Percentiles rank a stretch among this genome's conserved stretches.
Evolutionary conservation across 2,113 vertebrate species (phyloP).

Genomic region (Hystrix cristata): DNA sequence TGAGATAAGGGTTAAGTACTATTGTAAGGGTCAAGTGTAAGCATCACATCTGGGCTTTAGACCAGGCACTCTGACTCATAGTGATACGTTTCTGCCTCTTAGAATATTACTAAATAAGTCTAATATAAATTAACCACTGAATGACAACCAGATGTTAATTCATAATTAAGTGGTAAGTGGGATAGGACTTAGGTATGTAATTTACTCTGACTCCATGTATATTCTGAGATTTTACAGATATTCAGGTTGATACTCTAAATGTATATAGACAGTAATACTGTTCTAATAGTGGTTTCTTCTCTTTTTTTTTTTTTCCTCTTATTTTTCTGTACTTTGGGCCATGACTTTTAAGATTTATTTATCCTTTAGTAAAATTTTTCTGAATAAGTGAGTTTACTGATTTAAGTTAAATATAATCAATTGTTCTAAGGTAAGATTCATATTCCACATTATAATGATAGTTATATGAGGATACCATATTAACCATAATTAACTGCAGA

Average conservation of each 20-base stretch:
- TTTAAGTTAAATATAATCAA: background rate
- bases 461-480: background rate
- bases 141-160: slow-evolving; percentile 2
- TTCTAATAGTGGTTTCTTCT: background rate
- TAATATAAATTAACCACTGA: background rate
- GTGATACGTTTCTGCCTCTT: background rate
- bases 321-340: background rate
- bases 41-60: background rate
- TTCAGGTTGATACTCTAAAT: background rate
- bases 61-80: background rate
- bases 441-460: background rate
- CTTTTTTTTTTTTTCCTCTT: background rate
- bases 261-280: background rate
- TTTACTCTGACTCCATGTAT: slow-evolving; percentile 16
- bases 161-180: background rate
- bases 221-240: slow-evolving; percentile 2
- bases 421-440: background rate
- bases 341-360: slow-evolving; percentile 7
- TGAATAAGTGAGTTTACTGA: background rate
- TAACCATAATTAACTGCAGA: background rate
- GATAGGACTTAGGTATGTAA: background rate
- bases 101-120: background rate
- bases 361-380: background rate
- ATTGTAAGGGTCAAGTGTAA: background rate
- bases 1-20: background rate